Evolutionary conservation across 2,113 vertebrate species (phyloP).

Genomic region (Antennarius striatus): DNA sequence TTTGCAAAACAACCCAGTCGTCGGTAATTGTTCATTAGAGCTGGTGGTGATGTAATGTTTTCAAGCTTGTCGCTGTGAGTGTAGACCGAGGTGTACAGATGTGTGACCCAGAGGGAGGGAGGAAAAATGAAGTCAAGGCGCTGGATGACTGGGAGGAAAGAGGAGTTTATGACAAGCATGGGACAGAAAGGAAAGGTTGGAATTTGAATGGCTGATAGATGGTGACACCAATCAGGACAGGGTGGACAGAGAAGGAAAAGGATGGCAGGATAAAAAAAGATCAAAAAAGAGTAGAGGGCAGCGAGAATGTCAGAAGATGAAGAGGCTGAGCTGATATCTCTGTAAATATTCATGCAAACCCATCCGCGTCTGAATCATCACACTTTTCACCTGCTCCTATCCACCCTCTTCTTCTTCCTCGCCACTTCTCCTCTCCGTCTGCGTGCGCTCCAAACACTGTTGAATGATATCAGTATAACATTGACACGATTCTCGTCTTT

Average conservation of each 20-base stretch:
- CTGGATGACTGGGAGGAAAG: too few species aligned
- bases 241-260: too few species aligned
- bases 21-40: background rate
- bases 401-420: background rate
- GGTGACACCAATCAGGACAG: too few species aligned
- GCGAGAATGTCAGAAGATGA: background rate
- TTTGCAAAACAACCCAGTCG: background rate
- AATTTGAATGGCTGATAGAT: too few species aligned
- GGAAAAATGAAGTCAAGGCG: too few species aligned
- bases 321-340: conserved; percentile 38
- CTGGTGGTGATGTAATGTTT: background rate
- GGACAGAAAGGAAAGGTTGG: too few species aligned
- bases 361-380: conserved; percentile 7
- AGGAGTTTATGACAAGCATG: too few species aligned
- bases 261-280: background rate
- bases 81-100: background rate
- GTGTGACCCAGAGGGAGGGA: accelerated
- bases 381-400: background rate
- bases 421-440: conserved; percentile 8
- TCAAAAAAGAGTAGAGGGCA: background rate
- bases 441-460: conserved; percentile 6
- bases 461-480: conserved; percentile 10
- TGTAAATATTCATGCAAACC: conserved; percentile 53
- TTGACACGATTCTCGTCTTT: conserved; percentile 35
- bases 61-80: background rate